Base-by-base conservation (phyloP, 2,797 vertebrate genomes). In the Bovichtus variegatus region DNA sequence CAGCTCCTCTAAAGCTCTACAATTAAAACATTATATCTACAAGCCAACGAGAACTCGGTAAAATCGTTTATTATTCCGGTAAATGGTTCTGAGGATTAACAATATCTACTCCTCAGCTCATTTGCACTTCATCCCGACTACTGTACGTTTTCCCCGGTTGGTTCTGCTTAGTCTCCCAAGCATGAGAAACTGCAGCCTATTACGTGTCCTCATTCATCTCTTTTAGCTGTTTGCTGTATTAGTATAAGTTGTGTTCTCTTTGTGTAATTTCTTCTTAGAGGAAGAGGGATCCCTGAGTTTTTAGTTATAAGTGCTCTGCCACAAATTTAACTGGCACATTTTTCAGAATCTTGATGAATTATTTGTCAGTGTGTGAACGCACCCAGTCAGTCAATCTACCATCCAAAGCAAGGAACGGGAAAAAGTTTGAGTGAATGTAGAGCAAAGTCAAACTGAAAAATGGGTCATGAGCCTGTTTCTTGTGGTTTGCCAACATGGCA, bases 381-480 rank as follows among this genome's bases (percentile, higher is more conserved):
- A 13, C n/a, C 51, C 62, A 53, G 36, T 61, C 60, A 34, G 44
- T 71, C 44, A 19, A 13, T 38, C 23, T 51, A 13, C 19, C 31
- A 9, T 49, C 50, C 5, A 21, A 55, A 59, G 6, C 19, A 19
- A 71, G 11, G 9, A 58, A 13, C 6, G 31, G 23, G n/a, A n/a
- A 38, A 68, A 61, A 19, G 25, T 59, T 64, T 34, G 23, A 43
- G 74, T 38, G 50, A 71, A 78, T 74, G 62, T 67, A 67, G 61
- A 78, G 58, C 58, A 53, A 43, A 60, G 15, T 63, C 12, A 1
- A 58, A 29, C 31, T 13, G 11, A 41, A 31, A 89, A 86, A 65
- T 85, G 49, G 86, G 87, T 85, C 85, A 80, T 12, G n/a, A 61
- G 76, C 23, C 31, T 64, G 66, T 85, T 68, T 81, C 31, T 54